Conservation (phyloP, 53 echinoderm and acorn worm genomes). For the Paelopatides confundens region DNA sequence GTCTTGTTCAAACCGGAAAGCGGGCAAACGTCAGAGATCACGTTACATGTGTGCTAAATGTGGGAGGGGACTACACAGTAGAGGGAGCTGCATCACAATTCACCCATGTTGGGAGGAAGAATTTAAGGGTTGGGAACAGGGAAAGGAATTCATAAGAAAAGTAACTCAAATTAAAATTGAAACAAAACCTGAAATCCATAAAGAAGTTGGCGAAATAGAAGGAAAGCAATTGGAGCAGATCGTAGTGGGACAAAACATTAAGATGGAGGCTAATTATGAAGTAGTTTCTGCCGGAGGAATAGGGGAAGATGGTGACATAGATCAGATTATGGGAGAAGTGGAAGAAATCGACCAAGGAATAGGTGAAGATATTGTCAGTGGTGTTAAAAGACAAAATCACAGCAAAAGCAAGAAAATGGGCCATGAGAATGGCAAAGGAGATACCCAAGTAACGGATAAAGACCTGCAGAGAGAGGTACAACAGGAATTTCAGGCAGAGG, state of each 20-base stretch:
- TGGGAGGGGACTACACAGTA: slow-evolving; percentile 43
- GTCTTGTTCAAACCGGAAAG: slow-evolving; percentile 47
- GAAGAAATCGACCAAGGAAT: background rate
- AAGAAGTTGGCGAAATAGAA: background rate
- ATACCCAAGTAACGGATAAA: background rate
- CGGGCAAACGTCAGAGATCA: slow-evolving; percentile 50
- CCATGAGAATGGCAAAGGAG: background rate
- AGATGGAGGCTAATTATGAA: slow-evolving; percentile 11
- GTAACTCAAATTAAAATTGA: background rate
- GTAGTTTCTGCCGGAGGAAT: background rate
- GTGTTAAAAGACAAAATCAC: background rate
- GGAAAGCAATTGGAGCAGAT: background rate
- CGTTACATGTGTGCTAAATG: slow-evolving; percentile 50
- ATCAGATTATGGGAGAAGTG: background rate
- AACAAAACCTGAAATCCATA: background rate
- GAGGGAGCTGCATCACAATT: slow-evolving; percentile 44
- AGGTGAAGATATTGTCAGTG: background rate
- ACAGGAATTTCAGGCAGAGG: slow-evolving; percentile 48
- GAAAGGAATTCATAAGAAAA: slow-evolving; percentile 36
- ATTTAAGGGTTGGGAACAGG: slow-evolving; percentile 40
- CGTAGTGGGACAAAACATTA: background rate
- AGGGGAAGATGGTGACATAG: slow-evolving; percentile 21
- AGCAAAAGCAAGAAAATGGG: background rate
- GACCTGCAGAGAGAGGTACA: slow-evolving; percentile 30
- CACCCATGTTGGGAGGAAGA: slow-evolving; percentile 50